Evolutionary conservation across 1,140 invertebrate species (phyloP).

Genomic region (Nixonia krombeini): DNA sequence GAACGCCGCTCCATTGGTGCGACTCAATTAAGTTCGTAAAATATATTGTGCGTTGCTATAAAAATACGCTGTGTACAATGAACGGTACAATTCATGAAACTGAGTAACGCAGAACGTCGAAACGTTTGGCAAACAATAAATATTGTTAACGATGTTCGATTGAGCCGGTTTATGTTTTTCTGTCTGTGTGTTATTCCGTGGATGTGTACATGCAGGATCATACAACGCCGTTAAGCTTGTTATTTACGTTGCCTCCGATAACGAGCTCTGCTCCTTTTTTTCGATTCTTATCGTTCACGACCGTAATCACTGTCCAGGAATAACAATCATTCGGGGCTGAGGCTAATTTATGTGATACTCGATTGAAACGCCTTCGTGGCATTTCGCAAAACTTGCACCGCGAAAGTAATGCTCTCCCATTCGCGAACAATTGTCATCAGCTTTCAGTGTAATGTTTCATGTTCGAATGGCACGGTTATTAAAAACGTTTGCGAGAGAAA

Average conservation of each 20-base stretch:
- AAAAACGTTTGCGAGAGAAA: no score
- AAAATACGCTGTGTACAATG: slow-evolving; percentile 4
- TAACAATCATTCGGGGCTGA: slow-evolving; percentile 1
- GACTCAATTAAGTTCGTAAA: slow-evolving; percentile 18
- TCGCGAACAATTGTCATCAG: no score
- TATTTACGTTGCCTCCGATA: slow-evolving; percentile 18
- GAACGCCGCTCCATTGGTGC: neutral
- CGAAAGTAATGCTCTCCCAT: no score
- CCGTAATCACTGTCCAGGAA: slow-evolving; percentile 17
- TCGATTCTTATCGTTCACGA: slow-evolving; percentile 14
- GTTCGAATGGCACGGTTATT: no score
- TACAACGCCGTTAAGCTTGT: slow-evolving; percentile 7
- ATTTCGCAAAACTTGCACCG: no score
- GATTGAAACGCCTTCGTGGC: slow-evolving; percentile 1
- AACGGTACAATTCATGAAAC: slow-evolving; percentile 14
- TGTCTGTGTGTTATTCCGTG: slow-evolving; percentile 1
- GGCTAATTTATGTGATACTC: slow-evolving; percentile 3
- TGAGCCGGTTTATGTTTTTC: neutral
- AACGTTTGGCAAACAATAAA: slow-evolving; percentile 13
- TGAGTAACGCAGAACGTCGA: slow-evolving; percentile 5
- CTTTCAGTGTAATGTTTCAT: slow-evolving; percentile 8
- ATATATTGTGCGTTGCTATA: slow-evolving; percentile 11
- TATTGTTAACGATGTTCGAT: slow-evolving; percentile 1
- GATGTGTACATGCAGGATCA: slow-evolving; percentile 6
- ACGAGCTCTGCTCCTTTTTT: slow-evolving; percentile 15